phyloP scores from a whole-genome alignment of 2,113 vertebrate genomes.

The Dipodomys stephensi region DNA sequence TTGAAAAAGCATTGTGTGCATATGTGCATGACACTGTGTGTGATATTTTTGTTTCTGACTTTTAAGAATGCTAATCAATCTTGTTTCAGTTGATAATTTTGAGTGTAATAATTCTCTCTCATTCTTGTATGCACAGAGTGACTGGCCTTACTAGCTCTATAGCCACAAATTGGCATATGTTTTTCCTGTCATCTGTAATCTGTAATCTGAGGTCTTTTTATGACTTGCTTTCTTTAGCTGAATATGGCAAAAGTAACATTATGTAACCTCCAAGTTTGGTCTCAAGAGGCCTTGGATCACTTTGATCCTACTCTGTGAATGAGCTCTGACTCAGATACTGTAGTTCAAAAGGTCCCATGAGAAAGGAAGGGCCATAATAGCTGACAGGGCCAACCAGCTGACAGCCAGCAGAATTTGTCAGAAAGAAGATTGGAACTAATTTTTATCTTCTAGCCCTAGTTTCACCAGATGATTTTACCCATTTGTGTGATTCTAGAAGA shows the following conservation, averaged over 20 bases:
- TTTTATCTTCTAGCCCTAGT: neutral
- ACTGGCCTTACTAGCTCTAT: neutral
- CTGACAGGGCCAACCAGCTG: neutral
- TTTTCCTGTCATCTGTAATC: neutral
- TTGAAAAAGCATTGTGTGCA: neutral
- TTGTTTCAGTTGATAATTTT: neutral
- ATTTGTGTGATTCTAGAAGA: neutral
- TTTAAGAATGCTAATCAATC: neutral
- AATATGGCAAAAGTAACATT: neutral
- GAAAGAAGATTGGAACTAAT: neutral
- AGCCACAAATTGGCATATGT: neutral
- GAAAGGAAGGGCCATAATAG: neutral
- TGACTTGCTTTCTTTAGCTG: neutral
- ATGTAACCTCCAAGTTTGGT: neutral
- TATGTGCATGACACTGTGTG: neutral
- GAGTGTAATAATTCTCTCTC: neutral
- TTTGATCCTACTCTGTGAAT: neutral
- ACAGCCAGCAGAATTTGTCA: neutral
- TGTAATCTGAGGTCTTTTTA: neutral
- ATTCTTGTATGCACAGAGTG: neutral
- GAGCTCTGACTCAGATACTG: neutral
- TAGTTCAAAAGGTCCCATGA: neutral
- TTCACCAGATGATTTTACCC: neutral
- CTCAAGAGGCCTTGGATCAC: neutral
- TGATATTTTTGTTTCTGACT: neutral